phyloP scores from a whole-genome alignment of 2,113 vertebrate species.

The Mohoua ochrocephala region DNA sequence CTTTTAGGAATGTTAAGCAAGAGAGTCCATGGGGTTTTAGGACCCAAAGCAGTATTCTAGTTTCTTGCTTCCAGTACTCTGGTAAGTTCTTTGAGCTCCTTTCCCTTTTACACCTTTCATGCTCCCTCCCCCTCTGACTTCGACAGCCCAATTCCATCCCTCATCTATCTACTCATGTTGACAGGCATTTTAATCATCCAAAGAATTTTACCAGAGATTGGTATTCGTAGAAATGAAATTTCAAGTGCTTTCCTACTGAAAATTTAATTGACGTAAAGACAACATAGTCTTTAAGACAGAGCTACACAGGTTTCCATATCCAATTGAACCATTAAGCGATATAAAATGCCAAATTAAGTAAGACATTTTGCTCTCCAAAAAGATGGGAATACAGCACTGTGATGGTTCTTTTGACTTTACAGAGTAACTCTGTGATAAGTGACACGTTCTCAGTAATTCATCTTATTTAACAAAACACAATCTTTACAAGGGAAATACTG shows the following conservation, averaged over 20 bases:
- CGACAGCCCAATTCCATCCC: not conserved
- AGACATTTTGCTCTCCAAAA: not conserved
- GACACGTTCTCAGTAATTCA: not conserved
- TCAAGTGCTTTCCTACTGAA: not conserved
- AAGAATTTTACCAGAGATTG: not conserved
- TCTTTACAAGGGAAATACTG: not conserved
- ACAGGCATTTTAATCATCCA: not conserved
- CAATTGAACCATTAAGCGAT: not conserved
- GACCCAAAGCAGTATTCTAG: not conserved
- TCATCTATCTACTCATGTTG: not conserved
- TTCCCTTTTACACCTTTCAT: not conserved
- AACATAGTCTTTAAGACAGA: not conserved
- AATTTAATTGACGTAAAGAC: not conserved
- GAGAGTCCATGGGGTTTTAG: not conserved
- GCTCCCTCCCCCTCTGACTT: not conserved
- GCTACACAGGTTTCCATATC: not conserved
- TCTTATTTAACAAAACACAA: not conserved
- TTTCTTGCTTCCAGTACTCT: not conserved
- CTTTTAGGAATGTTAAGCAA: not conserved
- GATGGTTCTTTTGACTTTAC: not conserved
- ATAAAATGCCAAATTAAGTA: not conserved
- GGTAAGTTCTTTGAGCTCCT: not conserved
- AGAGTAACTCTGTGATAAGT: not conserved
- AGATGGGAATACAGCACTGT: not conserved
- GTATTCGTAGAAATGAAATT: not conserved